Base-by-base conservation (phyloP, 1,140 invertebrate species). In the Andrena cerasifolii region DNA sequence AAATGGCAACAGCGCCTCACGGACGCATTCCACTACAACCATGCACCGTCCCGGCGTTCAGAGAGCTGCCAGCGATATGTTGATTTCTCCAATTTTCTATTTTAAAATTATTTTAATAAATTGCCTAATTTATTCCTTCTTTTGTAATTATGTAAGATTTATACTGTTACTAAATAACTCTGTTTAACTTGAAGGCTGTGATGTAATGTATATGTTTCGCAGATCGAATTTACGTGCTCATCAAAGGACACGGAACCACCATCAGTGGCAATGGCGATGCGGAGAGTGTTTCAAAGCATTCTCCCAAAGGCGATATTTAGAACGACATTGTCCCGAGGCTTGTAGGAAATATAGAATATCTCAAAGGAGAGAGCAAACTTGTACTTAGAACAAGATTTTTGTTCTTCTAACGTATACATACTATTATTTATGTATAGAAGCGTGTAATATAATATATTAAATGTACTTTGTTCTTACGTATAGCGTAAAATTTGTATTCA, bases 221-320 rank as follows among this genome's bases (percentile, higher is more conserved):
- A 96, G 95, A 65, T 96, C 95, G 0, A 96, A 96, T 90, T 89
- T 96, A 14, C 91, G 95, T 63, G 95, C 95, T 0, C 95, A 96
- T 91, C 95, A 96, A 87, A 94, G 95, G 70, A 95, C 95, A 2
- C 93, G 95, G 75, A 94, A 94, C 33, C 95, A 96, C 87, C 95
- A 96, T 89, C 87, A 94, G 36, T 96, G 95, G 95, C 89, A 94
- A 75, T 95, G 95, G 94, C 93, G 94, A 14, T 96, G 95, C 83
- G 86, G 92, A 1, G 93, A 94, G 62, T 96, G 95, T 81, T 94
- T 94, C 51, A 96, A 96, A 84, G 95, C 95, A 16, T 97, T 97
- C 89, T 96, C 95, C 26, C 95, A 96, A 90, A 93, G 94, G 66
- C 93, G 95, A 14, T 97, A 96, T 84, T 89, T 97, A 16, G 95